Evolutionary conservation across 2,888 invertebrate genomes (phyloP).

Genomic region (Pycnomerus fuliginosus): DNA sequence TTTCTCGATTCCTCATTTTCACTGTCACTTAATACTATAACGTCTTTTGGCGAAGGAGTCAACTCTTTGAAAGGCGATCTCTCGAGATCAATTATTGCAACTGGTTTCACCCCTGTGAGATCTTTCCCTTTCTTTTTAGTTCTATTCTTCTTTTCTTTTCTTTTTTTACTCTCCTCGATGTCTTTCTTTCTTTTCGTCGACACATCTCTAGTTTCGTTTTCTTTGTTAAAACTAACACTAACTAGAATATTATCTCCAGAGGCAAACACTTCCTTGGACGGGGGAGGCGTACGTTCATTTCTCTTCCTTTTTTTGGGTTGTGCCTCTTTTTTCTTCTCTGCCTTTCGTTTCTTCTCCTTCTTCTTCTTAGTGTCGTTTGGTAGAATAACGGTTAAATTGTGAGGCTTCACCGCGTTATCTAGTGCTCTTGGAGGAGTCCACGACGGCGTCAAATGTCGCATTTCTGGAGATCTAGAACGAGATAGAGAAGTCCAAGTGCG

Average conservation of each 20-base stretch:
- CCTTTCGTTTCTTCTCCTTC: constrained; percentile 52
- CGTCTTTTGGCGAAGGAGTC: constrained; percentile 75
- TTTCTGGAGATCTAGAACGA: constrained; percentile 56
- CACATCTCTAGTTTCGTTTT: constrained; percentile 51
- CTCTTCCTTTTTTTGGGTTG: constrained; percentile 51
- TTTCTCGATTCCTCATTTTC: constrained; percentile 59
- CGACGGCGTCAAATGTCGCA: constrained; percentile 48
- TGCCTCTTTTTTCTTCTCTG: constrained; percentile 48
- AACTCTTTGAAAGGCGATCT: constrained; percentile 83
- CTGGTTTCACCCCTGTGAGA: constrained; percentile 63
- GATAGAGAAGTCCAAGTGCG: constrained; percentile 58
- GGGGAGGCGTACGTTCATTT: constrained; percentile 57
- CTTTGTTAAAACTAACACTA: constrained; percentile 86
- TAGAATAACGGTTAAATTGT: constrained; percentile 61
- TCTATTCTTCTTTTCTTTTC: constrained; percentile 46
- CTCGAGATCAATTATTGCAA: constrained; percentile 83
- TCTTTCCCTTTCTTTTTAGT: constrained; percentile 46
- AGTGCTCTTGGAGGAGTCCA: constrained; percentile 65
- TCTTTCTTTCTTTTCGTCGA: constrained; percentile 35
- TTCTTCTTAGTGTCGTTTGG: constrained; percentile 60
- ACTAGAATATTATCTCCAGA: constrained; percentile 92
- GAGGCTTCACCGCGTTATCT: constrained; percentile 49
- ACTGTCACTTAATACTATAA: constrained; percentile 83
- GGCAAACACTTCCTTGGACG: constrained; percentile 88
- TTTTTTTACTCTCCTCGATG: constrained; percentile 27